Conservation (phyloP, 2,113 vertebrate genomes). For the Tiliqua scincoides region DNA sequence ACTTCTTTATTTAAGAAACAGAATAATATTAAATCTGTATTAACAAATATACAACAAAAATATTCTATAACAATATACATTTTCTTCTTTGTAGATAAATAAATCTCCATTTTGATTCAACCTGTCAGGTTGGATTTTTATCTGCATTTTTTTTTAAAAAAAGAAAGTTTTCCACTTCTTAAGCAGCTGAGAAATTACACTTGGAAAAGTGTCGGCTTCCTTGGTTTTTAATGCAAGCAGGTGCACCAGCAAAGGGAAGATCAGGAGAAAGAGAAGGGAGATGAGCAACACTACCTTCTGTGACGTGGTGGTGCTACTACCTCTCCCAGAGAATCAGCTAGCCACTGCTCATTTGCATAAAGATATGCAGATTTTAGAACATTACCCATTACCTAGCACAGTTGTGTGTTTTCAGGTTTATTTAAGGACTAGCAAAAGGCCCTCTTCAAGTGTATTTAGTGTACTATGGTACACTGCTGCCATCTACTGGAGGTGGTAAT, state of each 20-base stretch:
- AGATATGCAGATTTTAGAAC: neutral
- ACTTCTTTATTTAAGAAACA: constrained; percentile 8
- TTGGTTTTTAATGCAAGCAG: neutral
- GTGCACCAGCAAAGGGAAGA: too few species aligned
- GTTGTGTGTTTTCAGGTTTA: too few species aligned
- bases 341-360: neutral
- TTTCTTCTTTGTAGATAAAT: constrained; percentile 11
- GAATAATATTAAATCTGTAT: constrained; percentile 17
- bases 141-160: neutral
- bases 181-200: neutral
- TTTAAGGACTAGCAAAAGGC: neutral
- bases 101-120: neutral
- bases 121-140: neutral
- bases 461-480: too few species aligned
- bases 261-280: neutral
- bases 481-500: neutral
- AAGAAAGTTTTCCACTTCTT: neutral
- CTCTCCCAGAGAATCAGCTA: too few species aligned
- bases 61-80: constrained; percentile 4
- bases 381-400: neutral
- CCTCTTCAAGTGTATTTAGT: neutral
- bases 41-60: constrained; percentile 30
- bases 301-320: neutral
- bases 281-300: neutral
- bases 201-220: neutral